A percentile compares a stretch with the other conserved stretches of the same genome.
Evolutionary conservation across 2,113 vertebrate species (phyloP).

Genomic region (Nesogale talazaci): DNA sequence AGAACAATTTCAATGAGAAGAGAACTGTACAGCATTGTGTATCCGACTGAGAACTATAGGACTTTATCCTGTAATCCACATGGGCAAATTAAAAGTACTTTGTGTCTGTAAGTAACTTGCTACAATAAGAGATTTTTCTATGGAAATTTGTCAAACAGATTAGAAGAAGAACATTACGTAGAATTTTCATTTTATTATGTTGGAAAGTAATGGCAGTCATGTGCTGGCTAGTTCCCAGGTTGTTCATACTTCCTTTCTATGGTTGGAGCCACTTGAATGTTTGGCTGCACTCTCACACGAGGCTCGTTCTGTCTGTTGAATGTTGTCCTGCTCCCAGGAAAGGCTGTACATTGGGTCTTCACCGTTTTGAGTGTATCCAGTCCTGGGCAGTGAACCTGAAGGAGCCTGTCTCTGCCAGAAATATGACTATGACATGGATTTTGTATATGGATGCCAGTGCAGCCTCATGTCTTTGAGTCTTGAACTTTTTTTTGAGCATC

Average conservation of each 20-base stretch:
- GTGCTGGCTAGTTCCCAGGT: not conserved
- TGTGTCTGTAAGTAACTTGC: constrained; percentile 25
- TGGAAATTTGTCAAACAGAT: constrained; percentile 36
- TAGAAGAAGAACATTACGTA: constrained; percentile 29
- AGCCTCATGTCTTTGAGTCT: not conserved
- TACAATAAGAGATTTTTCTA: constrained; percentile 9
- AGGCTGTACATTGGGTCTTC: not conserved
- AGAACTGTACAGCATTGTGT: not conserved
- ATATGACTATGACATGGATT: not conserved
- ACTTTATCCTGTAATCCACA: constrained; percentile 34
- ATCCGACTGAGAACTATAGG: not conserved
- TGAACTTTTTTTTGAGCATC: constrained; percentile 9
- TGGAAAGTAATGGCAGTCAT: not conserved
- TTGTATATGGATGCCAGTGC: constrained; percentile 22
- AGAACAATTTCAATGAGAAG: not conserved
- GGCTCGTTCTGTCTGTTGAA: not conserved
- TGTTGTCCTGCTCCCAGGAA: not conserved
- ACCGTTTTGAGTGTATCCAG: not conserved
- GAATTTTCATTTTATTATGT: not conserved
- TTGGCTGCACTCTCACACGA: not conserved
- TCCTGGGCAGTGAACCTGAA: not conserved
- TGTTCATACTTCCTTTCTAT: not conserved
- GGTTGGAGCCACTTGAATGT: not conserved
- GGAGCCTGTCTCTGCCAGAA: not conserved
- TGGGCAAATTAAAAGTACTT: not conserved